These are phyloP conservation scores for Nipponia nippon DNA, from an alignment of 2,113 vertebrate genomes.

Conservation along the genomic window DNA sequence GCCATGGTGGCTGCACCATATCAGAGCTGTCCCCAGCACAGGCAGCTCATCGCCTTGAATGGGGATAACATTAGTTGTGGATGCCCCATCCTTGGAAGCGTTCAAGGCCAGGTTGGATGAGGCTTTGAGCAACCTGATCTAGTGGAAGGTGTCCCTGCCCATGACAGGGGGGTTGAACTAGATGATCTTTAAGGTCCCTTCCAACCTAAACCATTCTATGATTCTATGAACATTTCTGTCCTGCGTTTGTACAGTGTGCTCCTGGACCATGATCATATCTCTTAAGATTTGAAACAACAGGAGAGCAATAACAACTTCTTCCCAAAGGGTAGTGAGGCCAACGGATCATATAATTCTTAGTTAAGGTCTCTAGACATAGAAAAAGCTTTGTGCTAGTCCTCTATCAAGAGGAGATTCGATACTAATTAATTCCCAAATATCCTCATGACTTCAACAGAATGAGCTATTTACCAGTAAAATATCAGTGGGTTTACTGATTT, in stretches of 20 bases:
- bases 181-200: not conserved
- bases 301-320: not conserved
- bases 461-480: not conserved
- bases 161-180: not conserved
- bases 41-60: not conserved
- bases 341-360: not conserved
- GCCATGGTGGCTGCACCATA: not conserved
- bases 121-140: not conserved
- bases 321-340: not conserved
- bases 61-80: not conserved
- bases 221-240: not conserved
- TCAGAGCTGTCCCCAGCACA: not conserved
- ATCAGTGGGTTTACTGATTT: not conserved
- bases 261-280: not conserved
- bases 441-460: not conserved
- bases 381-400: not conserved
- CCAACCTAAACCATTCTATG: not conserved
- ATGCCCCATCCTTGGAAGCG: not conserved
- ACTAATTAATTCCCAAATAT: not conserved
- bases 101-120: not conserved
- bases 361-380: not conserved
- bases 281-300: not conserved
- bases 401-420: not conserved
- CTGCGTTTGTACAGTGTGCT: not conserved
- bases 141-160: not conserved